These are phyloP conservation scores for Blomia tropicalis DNA, from an alignment of 2,888 invertebrate species.

Conservation along the genomic window DNA sequence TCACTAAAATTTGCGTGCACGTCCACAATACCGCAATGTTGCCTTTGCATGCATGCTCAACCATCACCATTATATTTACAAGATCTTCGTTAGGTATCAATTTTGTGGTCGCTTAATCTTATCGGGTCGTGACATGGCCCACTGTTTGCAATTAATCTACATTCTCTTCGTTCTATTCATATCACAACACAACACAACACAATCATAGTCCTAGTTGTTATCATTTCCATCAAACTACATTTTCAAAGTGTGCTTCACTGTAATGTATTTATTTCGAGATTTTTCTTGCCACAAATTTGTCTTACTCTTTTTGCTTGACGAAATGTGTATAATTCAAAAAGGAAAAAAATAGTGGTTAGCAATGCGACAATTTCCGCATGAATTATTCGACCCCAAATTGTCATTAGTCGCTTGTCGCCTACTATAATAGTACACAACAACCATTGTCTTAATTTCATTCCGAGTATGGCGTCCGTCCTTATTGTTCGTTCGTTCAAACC, in stretches of 20 bases:
- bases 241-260: not conserved
- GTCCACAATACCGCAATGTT: too few species aligned
- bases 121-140: too few species aligned
- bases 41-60: too few species aligned
- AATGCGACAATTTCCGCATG: conserved; percentile 11
- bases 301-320: not conserved
- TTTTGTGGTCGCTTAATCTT: not conserved
- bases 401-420: not conserved
- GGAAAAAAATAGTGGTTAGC: not conserved
- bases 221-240: not conserved
- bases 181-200: not conserved
- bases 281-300: not conserved
- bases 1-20: too few species aligned
- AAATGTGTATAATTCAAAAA: not conserved
- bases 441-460: conserved; percentile 1
- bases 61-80: too few species aligned
- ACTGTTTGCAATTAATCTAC: too few species aligned
- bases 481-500: too few species aligned
- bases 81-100: not conserved
- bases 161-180: too few species aligned
- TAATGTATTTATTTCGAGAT: not conserved
- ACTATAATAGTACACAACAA: not conserved
- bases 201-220: not conserved
- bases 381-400: conserved; percentile 6
- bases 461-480: too few species aligned